Evolutionary conservation across 2,797 vertebrate genomes (phyloP).

Genomic region (Periparus ater): DNA sequence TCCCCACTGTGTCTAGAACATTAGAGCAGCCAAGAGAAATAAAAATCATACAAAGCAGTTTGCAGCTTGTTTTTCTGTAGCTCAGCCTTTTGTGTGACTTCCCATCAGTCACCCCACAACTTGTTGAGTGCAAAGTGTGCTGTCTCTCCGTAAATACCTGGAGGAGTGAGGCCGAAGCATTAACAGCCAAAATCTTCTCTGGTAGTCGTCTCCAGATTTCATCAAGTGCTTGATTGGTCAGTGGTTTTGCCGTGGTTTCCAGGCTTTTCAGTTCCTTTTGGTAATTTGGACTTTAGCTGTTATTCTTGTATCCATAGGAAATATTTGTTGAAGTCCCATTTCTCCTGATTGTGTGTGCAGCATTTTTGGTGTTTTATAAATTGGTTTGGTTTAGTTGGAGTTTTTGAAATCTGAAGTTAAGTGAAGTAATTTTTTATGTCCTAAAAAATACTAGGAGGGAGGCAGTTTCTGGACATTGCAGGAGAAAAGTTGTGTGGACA

Average conservation of each 20-base stretch:
- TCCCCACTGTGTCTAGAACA: background rate
- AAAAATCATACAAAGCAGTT: background rate
- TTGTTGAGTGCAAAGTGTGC: background rate
- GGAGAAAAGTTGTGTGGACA: background rate
- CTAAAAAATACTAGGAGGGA: background rate
- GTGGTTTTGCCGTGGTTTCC: background rate
- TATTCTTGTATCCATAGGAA: background rate
- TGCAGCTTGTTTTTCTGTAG: background rate
- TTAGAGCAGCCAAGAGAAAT: background rate
- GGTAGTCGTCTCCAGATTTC: background rate
- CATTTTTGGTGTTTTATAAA: background rate
- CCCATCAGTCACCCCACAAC: accelerated
- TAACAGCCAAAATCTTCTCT: background rate
- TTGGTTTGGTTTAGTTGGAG: background rate
- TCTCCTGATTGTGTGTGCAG: background rate
- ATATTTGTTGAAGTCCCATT: background rate
- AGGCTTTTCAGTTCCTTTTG: background rate
- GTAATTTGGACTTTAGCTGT: accelerated
- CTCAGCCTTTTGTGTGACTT: background rate
- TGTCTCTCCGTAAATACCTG: background rate
- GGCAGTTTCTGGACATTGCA: background rate
- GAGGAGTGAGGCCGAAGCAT: background rate
- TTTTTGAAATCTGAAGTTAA: background rate
- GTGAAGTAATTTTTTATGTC: background rate
- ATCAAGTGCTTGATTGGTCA: background rate